Percentiles rank a stretch among this genome's conserved stretches.
Conservation (phyloP, 1,140 invertebrate species). For the Ceratina calcarata region DNA sequence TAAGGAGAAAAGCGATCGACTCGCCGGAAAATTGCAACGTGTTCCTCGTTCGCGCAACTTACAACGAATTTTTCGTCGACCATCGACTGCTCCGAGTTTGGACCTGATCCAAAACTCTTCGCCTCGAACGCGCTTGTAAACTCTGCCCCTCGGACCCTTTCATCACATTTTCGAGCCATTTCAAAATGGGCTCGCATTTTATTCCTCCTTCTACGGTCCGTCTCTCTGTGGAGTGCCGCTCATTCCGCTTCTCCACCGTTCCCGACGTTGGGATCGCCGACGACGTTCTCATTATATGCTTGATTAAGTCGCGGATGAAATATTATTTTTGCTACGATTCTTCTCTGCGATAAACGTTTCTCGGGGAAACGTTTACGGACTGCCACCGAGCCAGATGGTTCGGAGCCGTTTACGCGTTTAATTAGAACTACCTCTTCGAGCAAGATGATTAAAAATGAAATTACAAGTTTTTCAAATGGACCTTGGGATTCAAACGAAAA, state of each 20-base stretch:
- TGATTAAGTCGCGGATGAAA: background rate
- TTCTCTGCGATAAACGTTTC: background rate
- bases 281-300: constrained; percentile 7
- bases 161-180: constrained; percentile 16
- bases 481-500: no score
- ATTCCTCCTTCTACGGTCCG: background rate
- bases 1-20: constrained; percentile 18
- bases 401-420: no score
- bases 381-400: no score
- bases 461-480: no score
- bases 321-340: background rate
- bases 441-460: no score
- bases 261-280: background rate
- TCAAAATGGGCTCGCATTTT: constrained; percentile 12
- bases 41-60: constrained; percentile 9
- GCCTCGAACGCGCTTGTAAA: constrained; percentile 9
- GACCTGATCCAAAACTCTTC: constrained; percentile 8
- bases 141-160: background rate
- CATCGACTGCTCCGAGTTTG: background rate
- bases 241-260: no score
- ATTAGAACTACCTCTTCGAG: no score
- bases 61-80: constrained; percentile 15
- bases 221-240: no score
- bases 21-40: constrained; percentile 11
- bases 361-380: background rate